phyloP scores from a whole-genome alignment of 2,797 vertebrate genomes.

The Eulemur albifrons region DNA sequence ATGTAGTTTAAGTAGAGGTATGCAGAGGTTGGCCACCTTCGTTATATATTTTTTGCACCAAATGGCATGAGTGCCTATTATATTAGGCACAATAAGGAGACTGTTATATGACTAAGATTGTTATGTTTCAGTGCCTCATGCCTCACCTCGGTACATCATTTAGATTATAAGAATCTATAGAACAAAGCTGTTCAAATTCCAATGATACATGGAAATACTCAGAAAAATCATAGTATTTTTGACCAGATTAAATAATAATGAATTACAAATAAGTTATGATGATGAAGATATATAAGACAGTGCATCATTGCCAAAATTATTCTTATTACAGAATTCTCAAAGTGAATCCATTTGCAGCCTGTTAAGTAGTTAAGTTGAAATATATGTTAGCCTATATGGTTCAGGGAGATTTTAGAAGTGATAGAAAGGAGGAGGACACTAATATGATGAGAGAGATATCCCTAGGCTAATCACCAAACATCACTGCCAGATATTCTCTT shows the following conservation, averaged over 20 bases:
- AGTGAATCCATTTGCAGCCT: background rate
- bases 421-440: background rate
- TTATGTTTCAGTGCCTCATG: background rate
- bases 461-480: background rate
- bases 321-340: background rate
- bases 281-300: background rate
- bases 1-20: background rate
- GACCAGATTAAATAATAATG: background rate
- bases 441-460: background rate
- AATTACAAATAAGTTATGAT: background rate
- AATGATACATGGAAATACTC: background rate
- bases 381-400: background rate
- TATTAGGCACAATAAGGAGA: background rate
- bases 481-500: background rate
- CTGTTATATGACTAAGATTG: background rate
- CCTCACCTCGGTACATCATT: background rate
- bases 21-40: background rate
- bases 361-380: background rate
- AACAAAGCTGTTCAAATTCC: background rate
- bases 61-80: background rate
- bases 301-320: background rate
- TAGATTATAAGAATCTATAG: background rate
- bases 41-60: background rate
- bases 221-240: background rate
- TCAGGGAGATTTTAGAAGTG: background rate